Conservation (phyloP, 2,113 vertebrate species). For the Equus przewalskii region DNA sequence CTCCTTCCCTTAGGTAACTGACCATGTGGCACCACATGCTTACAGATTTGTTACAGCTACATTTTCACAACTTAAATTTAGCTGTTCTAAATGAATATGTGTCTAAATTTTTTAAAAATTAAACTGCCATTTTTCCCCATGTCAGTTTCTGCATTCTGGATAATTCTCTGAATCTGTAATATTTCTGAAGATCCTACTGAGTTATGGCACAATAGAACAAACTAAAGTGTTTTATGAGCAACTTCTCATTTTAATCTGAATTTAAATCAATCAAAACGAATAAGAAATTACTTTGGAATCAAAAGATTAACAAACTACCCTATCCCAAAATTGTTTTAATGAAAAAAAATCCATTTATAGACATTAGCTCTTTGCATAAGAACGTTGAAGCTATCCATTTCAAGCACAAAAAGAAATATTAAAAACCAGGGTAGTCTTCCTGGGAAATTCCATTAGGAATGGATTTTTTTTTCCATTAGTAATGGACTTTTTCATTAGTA, state of each 20-base stretch:
- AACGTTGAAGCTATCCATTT: neutral
- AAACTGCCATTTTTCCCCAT: neutral
- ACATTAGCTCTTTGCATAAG: neutral
- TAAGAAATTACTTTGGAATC: neutral
- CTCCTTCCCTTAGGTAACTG: neutral
- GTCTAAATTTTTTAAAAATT: neutral
- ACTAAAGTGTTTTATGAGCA: slow-evolving; percentile 24
- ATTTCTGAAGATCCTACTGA: slow-evolving; percentile 27
- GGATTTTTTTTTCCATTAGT: neutral
- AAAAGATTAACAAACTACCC: slow-evolving; percentile 1
- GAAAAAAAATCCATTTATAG: neutral
- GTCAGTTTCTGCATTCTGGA: neutral
- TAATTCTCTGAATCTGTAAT: slow-evolving; percentile 33
- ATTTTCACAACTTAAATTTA: neutral
- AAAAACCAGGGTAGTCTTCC: neutral
- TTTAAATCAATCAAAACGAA: slow-evolving; percentile 22
- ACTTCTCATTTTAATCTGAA: slow-evolving; percentile 61
- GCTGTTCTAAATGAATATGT: slow-evolving; percentile 30
- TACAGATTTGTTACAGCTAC: neutral
- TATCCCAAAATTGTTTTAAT: neutral
- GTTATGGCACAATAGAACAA: neutral
- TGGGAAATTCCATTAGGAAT: neutral
- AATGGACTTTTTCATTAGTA: neutral
- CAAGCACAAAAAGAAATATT: neutral
- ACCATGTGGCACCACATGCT: neutral